Conservation (phyloP, 2,113 vertebrate genomes). For the Mus pahari region DNA sequence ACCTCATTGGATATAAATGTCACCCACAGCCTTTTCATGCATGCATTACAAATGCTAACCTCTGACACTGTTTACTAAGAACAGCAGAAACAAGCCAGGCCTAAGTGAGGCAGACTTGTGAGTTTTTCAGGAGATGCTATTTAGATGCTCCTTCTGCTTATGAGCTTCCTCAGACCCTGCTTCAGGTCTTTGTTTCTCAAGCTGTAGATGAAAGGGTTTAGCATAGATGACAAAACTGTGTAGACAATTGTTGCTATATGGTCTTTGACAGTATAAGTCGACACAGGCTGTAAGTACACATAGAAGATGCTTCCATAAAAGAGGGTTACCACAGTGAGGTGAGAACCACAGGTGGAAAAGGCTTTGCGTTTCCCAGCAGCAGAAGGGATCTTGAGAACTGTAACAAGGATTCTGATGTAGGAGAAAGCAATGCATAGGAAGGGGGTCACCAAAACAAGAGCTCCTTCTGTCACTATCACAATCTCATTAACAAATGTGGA, state of each 20-base stretch:
- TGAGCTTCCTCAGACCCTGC: neutral
- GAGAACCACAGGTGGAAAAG: conserved; percentile 77
- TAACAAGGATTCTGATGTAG: conserved; percentile 64
- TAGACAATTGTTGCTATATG: conserved; percentile 64
- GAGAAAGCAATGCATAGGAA: conserved; percentile 74
- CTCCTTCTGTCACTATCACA: conserved; percentile 59
- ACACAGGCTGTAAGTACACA: conserved; percentile 75
- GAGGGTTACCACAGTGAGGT: conserved; percentile 62
- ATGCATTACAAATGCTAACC: neutral
- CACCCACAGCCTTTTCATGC: neutral
- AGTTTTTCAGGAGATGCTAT: neutral
- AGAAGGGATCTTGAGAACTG: conserved; percentile 74
- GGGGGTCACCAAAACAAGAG: conserved; percentile 66
- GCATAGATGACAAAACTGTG: conserved; percentile 35
- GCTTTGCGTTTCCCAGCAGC: conserved; percentile 71
- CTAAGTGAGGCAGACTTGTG: neutral
- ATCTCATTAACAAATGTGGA: conserved; percentile 67
- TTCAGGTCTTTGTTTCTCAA: conserved; percentile 53
- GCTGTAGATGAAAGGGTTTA: conserved; percentile 51
- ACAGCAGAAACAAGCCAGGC: neutral
- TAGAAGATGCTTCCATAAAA: conserved; percentile 80
- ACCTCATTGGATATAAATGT: neutral
- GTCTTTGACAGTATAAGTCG: conserved; percentile 64
- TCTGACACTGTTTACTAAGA: neutral
- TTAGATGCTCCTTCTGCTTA: neutral